A percentile compares a stretch with the other conserved stretches of the same genome.
phyloP scores from a whole-genome alignment of 92 coral and sea anemone genomes.

The Phenganax stokvisi region DNA sequence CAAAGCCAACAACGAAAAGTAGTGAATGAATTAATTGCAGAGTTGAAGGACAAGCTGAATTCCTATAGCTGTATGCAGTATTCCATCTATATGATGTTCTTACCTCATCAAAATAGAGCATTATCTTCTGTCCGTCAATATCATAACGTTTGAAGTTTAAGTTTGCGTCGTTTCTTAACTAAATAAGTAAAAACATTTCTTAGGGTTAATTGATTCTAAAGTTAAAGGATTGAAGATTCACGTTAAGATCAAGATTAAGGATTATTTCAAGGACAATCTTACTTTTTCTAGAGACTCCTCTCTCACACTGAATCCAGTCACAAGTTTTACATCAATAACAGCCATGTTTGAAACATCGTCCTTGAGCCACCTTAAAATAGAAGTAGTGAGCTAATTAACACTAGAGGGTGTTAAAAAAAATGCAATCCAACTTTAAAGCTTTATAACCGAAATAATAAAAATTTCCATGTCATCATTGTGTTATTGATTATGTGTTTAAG shows the following conservation, averaged over 20 bases:
- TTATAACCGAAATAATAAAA: too few relatives aligned
- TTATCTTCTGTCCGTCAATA: slow-evolving; percentile 70
- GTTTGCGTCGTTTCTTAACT: slow-evolving; percentile 56
- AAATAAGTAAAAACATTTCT: slow-evolving; percentile 12
- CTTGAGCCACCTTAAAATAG: slow-evolving; percentile 60
- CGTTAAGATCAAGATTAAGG: neutral
- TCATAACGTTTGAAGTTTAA: slow-evolving; percentile 65
- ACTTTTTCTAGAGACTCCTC: slow-evolving; percentile 75
- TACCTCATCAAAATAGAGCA: slow-evolving; percentile 81
- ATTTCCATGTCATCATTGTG: too few relatives aligned
- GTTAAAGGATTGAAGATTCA: neutral
- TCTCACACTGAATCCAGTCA: slow-evolving; percentile 75
- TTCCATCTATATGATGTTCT: neutral
- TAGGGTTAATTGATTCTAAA: neutral
- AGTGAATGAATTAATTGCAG: too few relatives aligned
- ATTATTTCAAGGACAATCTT: neutral
- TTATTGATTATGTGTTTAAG: too few relatives aligned
- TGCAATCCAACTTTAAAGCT: too few relatives aligned
- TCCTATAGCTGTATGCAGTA: neutral
- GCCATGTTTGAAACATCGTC: slow-evolving; percentile 90
- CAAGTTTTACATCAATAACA: slow-evolving; percentile 78
- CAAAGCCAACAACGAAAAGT: too few relatives aligned
- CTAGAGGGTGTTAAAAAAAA: too few relatives aligned
- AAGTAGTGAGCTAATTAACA: neutral
- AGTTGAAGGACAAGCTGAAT: too few relatives aligned